Percentiles rank a stretch among this genome's conserved stretches.
These are phyloP conservation scores for Yponomeuta evonymella DNA, from an alignment of 2,888 invertebrate genomes.

Conservation along the genomic window DNA sequence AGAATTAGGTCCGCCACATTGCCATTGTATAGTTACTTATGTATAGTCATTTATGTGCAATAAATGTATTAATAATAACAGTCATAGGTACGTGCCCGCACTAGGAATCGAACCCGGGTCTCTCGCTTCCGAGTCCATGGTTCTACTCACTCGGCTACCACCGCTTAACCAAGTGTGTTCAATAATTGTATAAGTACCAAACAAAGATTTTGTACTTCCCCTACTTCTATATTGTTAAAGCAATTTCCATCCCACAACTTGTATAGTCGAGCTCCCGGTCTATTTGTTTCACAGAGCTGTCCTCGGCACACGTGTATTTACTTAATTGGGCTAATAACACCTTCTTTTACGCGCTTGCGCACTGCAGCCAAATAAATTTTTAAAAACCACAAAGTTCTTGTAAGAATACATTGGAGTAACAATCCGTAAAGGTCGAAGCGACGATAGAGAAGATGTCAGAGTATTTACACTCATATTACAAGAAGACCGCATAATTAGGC, in stretches of 20 bases:
- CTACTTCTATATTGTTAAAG: no score
- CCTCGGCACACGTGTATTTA: slow-evolving; percentile 20
- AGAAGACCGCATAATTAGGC: not conserved
- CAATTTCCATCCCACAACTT: not conserved
- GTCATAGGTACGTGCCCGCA: no score
- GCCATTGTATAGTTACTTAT: not conserved
- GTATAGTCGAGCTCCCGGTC: slow-evolving; percentile 12
- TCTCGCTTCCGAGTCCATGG: no score
- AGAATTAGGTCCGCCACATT: no score
- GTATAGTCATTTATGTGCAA: not conserved
- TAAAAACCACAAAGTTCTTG: not conserved
- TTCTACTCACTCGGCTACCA: no score
- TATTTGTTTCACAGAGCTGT: slow-evolving; percentile 14
- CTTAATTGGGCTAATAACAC: slow-evolving; percentile 20
- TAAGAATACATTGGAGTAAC: not conserved
- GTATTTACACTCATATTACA: not conserved
- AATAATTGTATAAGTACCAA: no score
- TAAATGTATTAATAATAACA: no score
- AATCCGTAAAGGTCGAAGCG: not conserved
- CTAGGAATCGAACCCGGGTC: no score
- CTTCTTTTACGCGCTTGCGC: slow-evolving; percentile 2
- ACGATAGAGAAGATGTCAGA: not conserved
- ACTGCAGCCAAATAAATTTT: not conserved
- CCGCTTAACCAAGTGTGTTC: no score
- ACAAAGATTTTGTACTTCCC: no score